Percentiles rank a stretch among this genome's conserved stretches.
phyloP scores from a whole-genome alignment of 2,113 vertebrate species.

The Myotis brandtii region DNA sequence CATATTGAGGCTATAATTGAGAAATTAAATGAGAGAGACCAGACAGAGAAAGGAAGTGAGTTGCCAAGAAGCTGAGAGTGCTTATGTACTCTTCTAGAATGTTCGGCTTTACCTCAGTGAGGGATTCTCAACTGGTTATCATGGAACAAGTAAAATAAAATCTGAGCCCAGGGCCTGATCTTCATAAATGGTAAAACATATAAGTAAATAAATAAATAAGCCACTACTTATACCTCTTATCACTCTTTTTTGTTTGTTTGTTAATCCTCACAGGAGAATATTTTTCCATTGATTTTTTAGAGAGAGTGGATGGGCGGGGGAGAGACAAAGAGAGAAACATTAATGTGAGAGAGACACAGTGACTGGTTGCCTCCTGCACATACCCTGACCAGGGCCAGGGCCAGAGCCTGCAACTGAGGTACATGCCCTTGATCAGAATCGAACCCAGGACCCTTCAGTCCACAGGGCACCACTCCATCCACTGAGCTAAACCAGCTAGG shows the following conservation, averaged over 20 bases:
- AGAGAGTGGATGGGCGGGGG: too few species aligned
- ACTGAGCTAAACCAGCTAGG: too few species aligned
- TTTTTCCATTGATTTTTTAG: too few species aligned
- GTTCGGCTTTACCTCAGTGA: not conserved
- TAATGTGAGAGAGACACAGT: too few species aligned
- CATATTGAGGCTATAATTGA: not conserved
- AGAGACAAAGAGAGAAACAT: too few species aligned
- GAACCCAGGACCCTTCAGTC: too few species aligned
- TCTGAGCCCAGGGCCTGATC: not conserved
- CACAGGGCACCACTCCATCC: too few species aligned
- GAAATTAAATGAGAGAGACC: not conserved
- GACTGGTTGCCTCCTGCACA: too few species aligned
- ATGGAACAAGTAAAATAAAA: slow-evolving; percentile 3
- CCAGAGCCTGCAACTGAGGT: too few species aligned
- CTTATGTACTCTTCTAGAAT: not conserved
- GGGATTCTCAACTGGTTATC: not conserved
- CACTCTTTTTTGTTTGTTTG: not conserved
- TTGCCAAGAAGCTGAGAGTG: not conserved
- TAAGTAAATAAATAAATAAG: not conserved
- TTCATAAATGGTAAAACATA: slow-evolving; percentile 16
- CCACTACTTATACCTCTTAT: not conserved
- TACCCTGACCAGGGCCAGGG: too few species aligned
- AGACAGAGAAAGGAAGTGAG: not conserved
- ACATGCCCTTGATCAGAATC: too few species aligned
- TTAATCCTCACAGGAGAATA: too few species aligned